Base-by-base conservation (phyloP, 2,797 vertebrate species). In the Parotocinclus haroldoi region DNA sequence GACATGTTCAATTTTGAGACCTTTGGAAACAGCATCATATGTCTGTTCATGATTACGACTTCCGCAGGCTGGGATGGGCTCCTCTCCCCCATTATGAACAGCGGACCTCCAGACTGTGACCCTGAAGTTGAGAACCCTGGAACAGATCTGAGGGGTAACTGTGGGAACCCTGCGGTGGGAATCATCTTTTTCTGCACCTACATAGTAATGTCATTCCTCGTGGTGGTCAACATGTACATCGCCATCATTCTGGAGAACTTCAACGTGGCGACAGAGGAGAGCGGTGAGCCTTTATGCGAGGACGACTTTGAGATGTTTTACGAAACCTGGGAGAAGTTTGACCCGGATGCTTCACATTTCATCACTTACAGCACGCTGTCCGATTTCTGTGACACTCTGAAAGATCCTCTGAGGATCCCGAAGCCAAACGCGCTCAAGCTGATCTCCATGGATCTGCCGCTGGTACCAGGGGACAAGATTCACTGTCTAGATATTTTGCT, bases 151-250 rank as follows among this genome's bases (percentile, higher is more conserved):
- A 81, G 57, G 66, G 96, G 95, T 0, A 72, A 98, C 81, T 98
- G 96, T 0, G 95, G 95, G 48, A 96, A 83, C 51, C 92, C 95
- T 0, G 83, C 75, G 0, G 82, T 96, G 0, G 96, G 95, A 64
- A 96, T 98, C 18, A 71, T 93, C 57, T 98, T 98, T 82, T 95
- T 97, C 87, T 94, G 93, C 73, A 93, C 90, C 66, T 98, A 98
- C 80, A 94, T 98, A 75, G 94, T 95, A 58, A 88, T 98, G 75
- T 96, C 91, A 39, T 96, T 98, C 74, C 88, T 98, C 52, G 93
- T 98, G 0, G 93, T 96, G 73, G 94, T 97, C 69, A 96, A 96
- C 81, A 98, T 97, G 27, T 27, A 27, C 27, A 27, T 27, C 27
- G 27, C 27, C 27, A 27, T 27, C 27, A 27, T 27, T 27, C 84